These are phyloP conservation scores for Loxodonta africana DNA, from an alignment of 2,113 vertebrate genomes.

Conservation along the genomic window DNA sequence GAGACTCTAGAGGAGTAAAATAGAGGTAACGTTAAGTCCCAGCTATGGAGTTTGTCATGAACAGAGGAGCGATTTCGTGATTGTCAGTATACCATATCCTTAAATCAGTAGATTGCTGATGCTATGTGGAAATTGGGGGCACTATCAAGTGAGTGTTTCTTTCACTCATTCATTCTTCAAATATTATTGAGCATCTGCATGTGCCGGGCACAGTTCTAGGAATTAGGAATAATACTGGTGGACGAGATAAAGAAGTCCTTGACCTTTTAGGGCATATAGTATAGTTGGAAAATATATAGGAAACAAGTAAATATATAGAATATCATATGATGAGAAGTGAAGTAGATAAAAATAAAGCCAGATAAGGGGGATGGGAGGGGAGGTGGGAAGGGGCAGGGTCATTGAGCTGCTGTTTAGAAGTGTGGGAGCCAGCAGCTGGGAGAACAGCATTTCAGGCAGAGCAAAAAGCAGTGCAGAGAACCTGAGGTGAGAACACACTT, in stretches of 20 bases:
- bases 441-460: not conserved
- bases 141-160: not conserved
- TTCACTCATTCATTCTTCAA: not conserved
- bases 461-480: not conserved
- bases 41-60: not conserved
- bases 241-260: not conserved
- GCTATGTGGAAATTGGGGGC: not conserved
- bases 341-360: not conserved
- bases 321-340: not conserved
- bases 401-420: not conserved
- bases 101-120: not conserved
- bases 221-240: not conserved
- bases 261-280: not conserved
- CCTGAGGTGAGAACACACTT: not conserved
- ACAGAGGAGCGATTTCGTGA: not conserved
- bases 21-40: not conserved
- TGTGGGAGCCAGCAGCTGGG: not conserved
- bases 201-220: not conserved
- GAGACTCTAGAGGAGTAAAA: not conserved
- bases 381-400: not conserved
- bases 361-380: not conserved
- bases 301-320: not conserved
- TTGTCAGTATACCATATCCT: not conserved
- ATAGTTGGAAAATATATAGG: not conserved
- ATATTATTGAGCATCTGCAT: not conserved